Percentiles rank a stretch among this genome's conserved stretches.
Conservation (phyloP, 1,140 invertebrate genomes). For the Habropoda laboriosa region DNA sequence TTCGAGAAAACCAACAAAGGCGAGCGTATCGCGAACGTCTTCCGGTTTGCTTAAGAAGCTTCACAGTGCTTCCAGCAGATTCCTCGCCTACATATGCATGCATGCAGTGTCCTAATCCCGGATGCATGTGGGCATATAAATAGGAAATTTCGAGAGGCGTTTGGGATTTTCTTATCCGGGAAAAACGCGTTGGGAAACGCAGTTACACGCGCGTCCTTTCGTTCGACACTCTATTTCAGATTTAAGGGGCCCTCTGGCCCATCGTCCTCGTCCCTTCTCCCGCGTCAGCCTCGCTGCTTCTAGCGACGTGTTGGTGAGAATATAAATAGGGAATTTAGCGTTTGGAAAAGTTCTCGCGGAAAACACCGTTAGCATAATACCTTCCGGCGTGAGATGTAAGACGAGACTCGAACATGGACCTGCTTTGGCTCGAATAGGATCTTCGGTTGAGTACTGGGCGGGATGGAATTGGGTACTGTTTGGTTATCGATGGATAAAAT, state of each 20-base stretch:
- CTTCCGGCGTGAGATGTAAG: constrained; percentile 36
- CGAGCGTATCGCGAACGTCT: background rate
- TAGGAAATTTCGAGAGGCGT: constrained; percentile 40
- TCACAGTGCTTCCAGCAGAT: background rate
- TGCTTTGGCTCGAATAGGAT: background rate
- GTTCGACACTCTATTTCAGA: constrained; percentile 30
- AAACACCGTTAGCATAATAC: constrained; percentile 67
- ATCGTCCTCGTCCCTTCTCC: constrained; percentile 7
- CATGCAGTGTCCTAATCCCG: constrained; percentile 17
- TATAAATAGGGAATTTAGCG: constrained; percentile 73
- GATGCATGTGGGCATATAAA: constrained; percentile 46
- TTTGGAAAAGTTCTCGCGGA: constrained; percentile 51
- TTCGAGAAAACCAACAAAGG: background rate
- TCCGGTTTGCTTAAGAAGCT: background rate
- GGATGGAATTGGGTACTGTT: background rate
- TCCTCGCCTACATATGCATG: background rate
- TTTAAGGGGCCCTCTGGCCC: constrained; percentile 8
- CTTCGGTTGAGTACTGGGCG: too few relatives aligned
- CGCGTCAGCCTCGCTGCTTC: constrained; percentile 42
- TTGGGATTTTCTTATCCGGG: constrained; percentile 16
- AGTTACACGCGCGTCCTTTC: constrained; percentile 19
- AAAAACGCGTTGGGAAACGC: background rate
- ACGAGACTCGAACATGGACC: background rate
- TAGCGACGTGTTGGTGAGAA: constrained; percentile 60
- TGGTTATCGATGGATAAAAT: background rate